phyloP scores from a whole-genome alignment of 2,113 vertebrate genomes.

The Chaetops frenatus region DNA sequence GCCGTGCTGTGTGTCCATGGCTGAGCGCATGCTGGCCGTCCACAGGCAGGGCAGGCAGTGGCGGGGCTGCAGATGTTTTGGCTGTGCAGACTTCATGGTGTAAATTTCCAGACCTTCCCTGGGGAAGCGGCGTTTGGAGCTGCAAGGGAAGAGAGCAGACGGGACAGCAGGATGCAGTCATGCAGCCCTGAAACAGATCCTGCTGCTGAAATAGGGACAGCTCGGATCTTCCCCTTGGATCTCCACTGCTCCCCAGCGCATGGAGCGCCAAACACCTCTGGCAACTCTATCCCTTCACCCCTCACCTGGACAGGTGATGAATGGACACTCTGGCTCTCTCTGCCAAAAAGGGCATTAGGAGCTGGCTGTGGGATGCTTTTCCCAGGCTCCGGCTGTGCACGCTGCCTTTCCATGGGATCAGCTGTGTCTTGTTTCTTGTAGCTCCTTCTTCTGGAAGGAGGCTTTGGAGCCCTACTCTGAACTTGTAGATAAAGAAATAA shows the following conservation, averaged over 20 bases:
- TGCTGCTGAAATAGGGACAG: not conserved
- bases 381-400: not conserved
- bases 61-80: conserved; percentile 39
- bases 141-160: not conserved
- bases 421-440: not conserved
- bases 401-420: not conserved
- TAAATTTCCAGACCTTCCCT: conserved; percentile 65
- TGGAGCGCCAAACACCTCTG: fast-evolving
- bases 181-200: not conserved
- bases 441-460: not conserved
- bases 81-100: conserved; percentile 59
- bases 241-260: not conserved
- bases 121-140: not conserved
- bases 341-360: not conserved
- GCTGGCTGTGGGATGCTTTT: not conserved
- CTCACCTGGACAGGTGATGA: not conserved
- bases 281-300: not conserved
- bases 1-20: not conserved
- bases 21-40: not conserved
- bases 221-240: not conserved
- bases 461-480: not conserved
- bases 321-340: not conserved
- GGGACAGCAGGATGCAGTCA: not conserved
- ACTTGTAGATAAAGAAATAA: not conserved
- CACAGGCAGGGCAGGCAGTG: not conserved